Base-by-base conservation (phyloP, 2,888 invertebrate species). In the Tenthredo mesomela region DNA sequence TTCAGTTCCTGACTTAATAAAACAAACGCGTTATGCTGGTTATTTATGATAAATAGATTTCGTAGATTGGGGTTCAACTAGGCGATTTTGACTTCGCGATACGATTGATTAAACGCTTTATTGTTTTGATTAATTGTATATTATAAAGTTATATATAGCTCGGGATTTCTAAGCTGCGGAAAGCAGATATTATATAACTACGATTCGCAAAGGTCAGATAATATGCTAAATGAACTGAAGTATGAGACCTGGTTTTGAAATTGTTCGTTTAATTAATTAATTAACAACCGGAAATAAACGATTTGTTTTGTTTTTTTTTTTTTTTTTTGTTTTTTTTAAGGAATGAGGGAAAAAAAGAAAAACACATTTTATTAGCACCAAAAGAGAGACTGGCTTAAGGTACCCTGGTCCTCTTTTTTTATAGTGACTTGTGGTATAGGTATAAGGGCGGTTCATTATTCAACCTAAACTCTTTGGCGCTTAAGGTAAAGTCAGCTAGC, bases 11-110 rank as follows among this genome's bases (percentile, higher is more conserved):
- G 80, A 80, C 40, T 80, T 80, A 21, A 40, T 80, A 80, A 58
- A 80, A 61, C 61, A 61, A 80, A 80, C 80, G 61, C 9, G 47
- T 61, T 25, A 4, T 12, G 5, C 25, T 2, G 61, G 58, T 80
- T 80, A 37, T 61, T 80, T 37, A 80, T 80, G 61, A 80, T 80
- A 80, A 80, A 80, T 80, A 80, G 58, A 80, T 80, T 80, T 80
- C 80, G 40, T 21, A 61, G 80, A 80, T 80, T 80, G 33, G 58
- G 50, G 50, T 1, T 2, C 5, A 54, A 50, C 50, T 12, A n/a
- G n/a, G 9, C 61, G 61, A 67, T 33, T 33, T 2, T 29, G 33
- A 25, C n/a, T 47, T 25, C 3, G 1, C 10, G 29, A 33, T n/a
- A n/a, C 80, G 58, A 80, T 80, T 80, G 80, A 80, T 80, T 40